Evolutionary conservation across 2,888 invertebrate species (phyloP), one percentile per base, ranked within the genome.

Genomic region (Exephanes ischioxanthus): DNA sequence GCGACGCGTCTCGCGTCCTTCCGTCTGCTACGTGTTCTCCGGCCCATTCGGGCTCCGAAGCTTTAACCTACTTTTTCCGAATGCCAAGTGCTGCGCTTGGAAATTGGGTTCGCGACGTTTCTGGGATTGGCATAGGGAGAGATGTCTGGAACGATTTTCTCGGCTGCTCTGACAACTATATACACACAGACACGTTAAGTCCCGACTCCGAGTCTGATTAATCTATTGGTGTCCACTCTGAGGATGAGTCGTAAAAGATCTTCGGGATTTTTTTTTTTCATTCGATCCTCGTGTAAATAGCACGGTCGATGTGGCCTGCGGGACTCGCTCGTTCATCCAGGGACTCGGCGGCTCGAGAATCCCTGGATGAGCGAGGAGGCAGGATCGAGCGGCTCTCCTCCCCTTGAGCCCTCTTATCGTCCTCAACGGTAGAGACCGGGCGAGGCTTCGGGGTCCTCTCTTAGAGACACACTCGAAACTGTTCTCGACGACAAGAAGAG

Each of bases 31-130:
- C 58, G 16, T 22, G 75, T 79, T 63, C 70, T 58, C 68, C 51
- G 66, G 66, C 19, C 48, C 19, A 68, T 79, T 79, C 68, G 55
- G 78, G 55, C 66, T 63, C 45, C 68, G 70, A 33, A 70, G 83
- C 75, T 79, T 68, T 81, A 79, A 85, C 85, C 85, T 79, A 85
- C 81, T 85, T 85, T 75, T 85, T 81, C 75, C 48, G 61, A 80
- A 84, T 77, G 63, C 81, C 73, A 70, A 55, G 53, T 22, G 16
- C 72, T 75, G 70, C 51, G 75, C 19, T 41, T 9, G 51, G 48
- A 84, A 67, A 77, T 77, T 78, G 79, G 79, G 63, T 80, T 45
- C 48, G n/a, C 55, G 66, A 73, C 73, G 51, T 80, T 80, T 80
- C 80, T 67, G 66, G 41, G 73, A 80, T 73, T 80, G 80, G 80